A percentile compares a stretch with the other conserved stretches of the same genome.
Conservation (phyloP, 2,113 vertebrate genomes). For the Siniperca chuatsi region DNA sequence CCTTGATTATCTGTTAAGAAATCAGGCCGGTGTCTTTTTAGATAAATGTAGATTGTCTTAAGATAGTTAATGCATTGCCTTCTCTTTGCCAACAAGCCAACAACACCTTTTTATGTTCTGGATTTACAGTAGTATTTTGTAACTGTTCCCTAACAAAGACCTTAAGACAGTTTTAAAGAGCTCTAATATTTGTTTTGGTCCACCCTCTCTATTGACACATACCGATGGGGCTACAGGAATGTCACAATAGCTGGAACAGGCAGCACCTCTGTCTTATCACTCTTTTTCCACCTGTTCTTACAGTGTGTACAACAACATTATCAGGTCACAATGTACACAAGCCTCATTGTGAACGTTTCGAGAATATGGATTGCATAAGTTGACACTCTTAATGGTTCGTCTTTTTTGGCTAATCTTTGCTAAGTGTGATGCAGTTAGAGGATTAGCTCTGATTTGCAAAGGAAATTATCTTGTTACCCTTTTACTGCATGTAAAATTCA, state of each 20-base stretch:
- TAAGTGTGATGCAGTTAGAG: not conserved
- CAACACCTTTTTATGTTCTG: not conserved
- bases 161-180: conserved; percentile 16
- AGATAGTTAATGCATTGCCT: not conserved
- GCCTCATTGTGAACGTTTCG: not conserved
- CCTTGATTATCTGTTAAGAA: conserved; percentile 16
- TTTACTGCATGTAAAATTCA: not conserved
- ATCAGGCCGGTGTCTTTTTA: conserved; percentile 2
- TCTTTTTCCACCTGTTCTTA: conserved; percentile 14
- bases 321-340: conserved; percentile 28
- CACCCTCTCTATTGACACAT: conserved; percentile 52
- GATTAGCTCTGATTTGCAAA: not conserved
- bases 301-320: conserved; percentile 25
- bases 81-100: not conserved
- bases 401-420: conserved; percentile 16
- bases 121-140: not conserved
- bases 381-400: not conserved
- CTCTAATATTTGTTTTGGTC: conserved; percentile 63
- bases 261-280: conserved; percentile 60
- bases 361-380: conserved; percentile 30
- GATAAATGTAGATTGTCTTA: conserved; percentile 26
- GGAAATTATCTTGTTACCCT: not conserved
- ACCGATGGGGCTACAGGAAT: conserved; percentile 41
- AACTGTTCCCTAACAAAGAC: conserved; percentile 35
- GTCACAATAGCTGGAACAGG: conserved; percentile 37